These are phyloP conservation scores for Phoenicopterus ruber DNA, from an alignment of 2,113 vertebrate genomes.

Conservation along the genomic window DNA sequence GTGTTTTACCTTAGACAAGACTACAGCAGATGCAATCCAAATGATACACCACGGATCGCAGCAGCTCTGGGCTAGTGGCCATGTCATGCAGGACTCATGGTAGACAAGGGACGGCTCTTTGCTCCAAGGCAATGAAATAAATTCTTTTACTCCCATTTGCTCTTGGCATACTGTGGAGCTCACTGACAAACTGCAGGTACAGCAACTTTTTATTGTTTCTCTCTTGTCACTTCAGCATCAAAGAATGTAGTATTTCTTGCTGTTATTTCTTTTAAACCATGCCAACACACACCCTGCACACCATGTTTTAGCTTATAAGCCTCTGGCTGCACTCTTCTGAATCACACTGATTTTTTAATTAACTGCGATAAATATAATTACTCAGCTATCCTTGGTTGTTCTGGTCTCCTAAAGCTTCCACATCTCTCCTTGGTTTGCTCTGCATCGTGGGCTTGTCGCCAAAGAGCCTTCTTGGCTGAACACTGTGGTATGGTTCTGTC, in stretches of 20 bases:
- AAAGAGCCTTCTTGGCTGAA: not conserved
- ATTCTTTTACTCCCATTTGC: not conserved
- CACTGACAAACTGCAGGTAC: not conserved
- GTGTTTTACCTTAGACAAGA: not conserved
- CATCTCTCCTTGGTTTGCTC: not conserved
- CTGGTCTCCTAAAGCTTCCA: not conserved
- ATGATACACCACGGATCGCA: not conserved
- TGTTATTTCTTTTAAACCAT: not conserved
- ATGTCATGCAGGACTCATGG: not conserved
- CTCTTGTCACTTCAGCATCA: not conserved
- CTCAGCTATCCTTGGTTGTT: not conserved
- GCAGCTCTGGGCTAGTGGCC: not conserved
- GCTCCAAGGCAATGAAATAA: not conserved
- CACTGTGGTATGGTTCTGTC: accelerated
- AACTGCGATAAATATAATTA: not conserved
- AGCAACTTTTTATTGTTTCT: not conserved
- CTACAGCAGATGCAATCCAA: not conserved
- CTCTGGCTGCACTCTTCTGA: constrained; percentile 5
- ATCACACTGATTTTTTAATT: not conserved
- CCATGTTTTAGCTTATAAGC: not conserved
- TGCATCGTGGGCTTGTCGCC: not conserved
- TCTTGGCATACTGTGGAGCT: not conserved
- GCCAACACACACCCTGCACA: not conserved
- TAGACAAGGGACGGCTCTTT: not conserved
- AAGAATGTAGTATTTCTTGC: not conserved